A percentile compares a stretch with the other conserved stretches of the same genome.
Evolutionary conservation across 2,888 invertebrate species (phyloP).

Genomic region (Nomada fucata): DNA sequence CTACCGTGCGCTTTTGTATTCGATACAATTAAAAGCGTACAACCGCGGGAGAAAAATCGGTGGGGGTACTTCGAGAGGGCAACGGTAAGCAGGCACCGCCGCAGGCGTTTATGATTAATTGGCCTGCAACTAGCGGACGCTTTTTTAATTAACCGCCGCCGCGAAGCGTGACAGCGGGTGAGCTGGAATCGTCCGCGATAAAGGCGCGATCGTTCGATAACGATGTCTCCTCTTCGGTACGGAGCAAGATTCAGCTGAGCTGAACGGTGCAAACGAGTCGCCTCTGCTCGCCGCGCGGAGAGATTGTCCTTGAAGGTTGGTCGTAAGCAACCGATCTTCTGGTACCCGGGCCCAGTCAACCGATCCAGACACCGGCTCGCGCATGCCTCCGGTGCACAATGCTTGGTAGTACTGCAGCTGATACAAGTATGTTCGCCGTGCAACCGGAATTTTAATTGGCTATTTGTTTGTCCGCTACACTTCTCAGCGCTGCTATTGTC

Average conservation of each 20-base stretch:
- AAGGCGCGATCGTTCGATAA: conserved; percentile 67
- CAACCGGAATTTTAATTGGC: conserved; percentile 82
- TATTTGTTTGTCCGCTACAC: conserved; percentile 81
- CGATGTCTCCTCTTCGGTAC: conserved; percentile 49
- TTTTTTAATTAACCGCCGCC: conserved; percentile 49
- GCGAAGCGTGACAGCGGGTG: conserved; percentile 34
- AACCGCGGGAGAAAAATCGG: not conserved
- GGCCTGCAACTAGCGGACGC: conserved; percentile 21
- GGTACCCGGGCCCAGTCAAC: conserved; percentile 72
- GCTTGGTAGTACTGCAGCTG: conserved; percentile 77
- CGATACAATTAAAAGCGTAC: not conserved
- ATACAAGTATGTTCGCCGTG: conserved; percentile 80
- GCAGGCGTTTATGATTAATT: conserved; percentile 42
- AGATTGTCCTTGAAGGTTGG: conserved; percentile 70
- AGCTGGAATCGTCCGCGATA: conserved; percentile 60
- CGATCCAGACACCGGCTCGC: conserved; percentile 74
- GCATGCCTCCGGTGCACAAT: conserved; percentile 77
- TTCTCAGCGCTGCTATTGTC: conserved; percentile 77
- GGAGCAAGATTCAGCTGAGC: conserved; percentile 53
- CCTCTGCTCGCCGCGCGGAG: conserved; percentile 25
- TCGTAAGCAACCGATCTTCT: conserved; percentile 75
- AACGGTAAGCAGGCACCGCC: not conserved
- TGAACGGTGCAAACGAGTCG: conserved; percentile 70
- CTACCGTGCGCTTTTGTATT: not conserved
- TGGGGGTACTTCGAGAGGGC: not conserved